A percentile compares a stretch with the other conserved stretches of the same genome.
Evolutionary conservation across 37 sponge, comb jelly and placozoan genomes (phyloP).

Genomic region (Cliona cf. orientalis): DNA sequence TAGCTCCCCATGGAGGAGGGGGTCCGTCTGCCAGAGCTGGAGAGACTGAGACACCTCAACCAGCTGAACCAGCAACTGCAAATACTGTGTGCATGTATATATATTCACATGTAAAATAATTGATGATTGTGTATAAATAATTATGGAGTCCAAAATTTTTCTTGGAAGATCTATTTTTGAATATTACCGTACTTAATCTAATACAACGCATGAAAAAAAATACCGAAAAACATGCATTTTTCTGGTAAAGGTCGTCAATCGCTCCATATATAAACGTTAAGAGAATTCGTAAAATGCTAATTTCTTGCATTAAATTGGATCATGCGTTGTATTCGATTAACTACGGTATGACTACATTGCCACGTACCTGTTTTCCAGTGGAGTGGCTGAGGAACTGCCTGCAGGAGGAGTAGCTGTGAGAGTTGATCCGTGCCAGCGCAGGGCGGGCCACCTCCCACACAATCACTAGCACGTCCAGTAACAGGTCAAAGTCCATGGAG

Average conservation of each 20-base stretch:
- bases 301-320: no score
- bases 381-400: not conserved
- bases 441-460: slow-evolving; percentile 47
- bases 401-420: slow-evolving; percentile 19
- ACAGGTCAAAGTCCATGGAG: slow-evolving; percentile 45
- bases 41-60: slow-evolving; percentile 27
- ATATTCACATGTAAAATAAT: no score
- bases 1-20: slow-evolving; percentile 59
- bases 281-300: no score
- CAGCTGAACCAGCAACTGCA: slow-evolving; percentile 21
- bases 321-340: no score
- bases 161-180: no score
- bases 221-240: no score
- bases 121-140: no score
- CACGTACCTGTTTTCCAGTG: not conserved
- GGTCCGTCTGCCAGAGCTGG: slow-evolving; percentile 58
- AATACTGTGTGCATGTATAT: slow-evolving; percentile 1
- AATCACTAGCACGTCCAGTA: slow-evolving; percentile 46
- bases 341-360: not conserved
- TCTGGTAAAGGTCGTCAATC: no score
- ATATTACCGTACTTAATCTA: no score
- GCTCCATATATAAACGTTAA: no score
- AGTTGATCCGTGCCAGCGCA: slow-evolving; percentile 7
- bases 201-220: no score
- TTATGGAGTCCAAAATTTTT: no score